A percentile compares a stretch with the other conserved stretches of the same genome.
Conservation (phyloP, 2,888 invertebrate genomes). For the Andrena marginata region DNA sequence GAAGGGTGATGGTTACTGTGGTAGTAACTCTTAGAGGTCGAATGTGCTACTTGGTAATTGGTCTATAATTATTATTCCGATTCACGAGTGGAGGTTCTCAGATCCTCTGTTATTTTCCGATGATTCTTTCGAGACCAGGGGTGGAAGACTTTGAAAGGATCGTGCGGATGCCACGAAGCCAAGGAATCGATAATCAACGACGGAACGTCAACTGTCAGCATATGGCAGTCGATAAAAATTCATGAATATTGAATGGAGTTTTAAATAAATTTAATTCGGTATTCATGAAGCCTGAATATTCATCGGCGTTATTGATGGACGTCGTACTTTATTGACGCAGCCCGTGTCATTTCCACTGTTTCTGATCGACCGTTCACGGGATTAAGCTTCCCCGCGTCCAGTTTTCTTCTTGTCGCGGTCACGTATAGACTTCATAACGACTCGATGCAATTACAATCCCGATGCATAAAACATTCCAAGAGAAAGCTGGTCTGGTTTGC, state of each 20-base stretch:
- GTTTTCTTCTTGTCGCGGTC: no score
- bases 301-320: conserved; percentile 53
- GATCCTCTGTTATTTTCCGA: no score
- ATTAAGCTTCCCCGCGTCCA: conserved; percentile 9
- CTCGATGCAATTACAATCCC: not conserved
- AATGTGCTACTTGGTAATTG: no score
- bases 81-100: no score
- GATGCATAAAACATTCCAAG: conserved; percentile 2
- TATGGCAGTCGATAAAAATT: conserved; percentile 9
- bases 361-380: conserved; percentile 10
- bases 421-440: not conserved
- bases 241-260: conserved; percentile 60
- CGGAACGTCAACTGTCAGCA: conserved; percentile 34
- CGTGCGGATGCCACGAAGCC: not conserved
- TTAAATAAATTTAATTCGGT: conserved; percentile 65
- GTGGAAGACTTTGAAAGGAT: not conserved
- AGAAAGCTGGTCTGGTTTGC: no score
- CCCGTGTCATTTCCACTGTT: conserved; percentile 36
- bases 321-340: conserved; percentile 37
- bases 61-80: no score
- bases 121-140: not conserved
- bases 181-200: conserved; percentile 32
- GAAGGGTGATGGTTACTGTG: no score
- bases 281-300: conserved; percentile 61
- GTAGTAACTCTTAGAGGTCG: no score